A percentile compares a stretch with the other conserved stretches of the same genome.
Evolutionary conservation across 1,140 invertebrate species (phyloP).

Genomic region (Nasonia giraulti): DNA sequence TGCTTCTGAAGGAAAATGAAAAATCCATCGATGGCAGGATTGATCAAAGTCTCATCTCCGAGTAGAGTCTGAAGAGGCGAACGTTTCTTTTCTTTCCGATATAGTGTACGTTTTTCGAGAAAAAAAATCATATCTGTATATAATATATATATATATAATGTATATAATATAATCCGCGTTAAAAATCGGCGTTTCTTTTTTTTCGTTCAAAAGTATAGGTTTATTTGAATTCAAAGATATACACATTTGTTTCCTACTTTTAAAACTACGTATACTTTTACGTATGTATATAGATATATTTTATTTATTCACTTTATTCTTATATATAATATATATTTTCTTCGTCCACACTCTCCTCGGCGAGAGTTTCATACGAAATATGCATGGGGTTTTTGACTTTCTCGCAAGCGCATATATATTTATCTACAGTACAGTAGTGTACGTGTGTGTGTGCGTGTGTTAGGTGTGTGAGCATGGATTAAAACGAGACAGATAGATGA

Average conservation of each 20-base stretch:
- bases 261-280: slow-evolving; percentile 53
- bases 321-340: slow-evolving; percentile 53
- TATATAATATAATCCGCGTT: background rate
- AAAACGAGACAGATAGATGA: background rate
- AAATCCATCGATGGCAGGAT: slow-evolving; percentile 44
- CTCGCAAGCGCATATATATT: slow-evolving; percentile 39
- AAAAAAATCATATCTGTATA: slow-evolving; percentile 15
- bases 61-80: slow-evolving; percentile 43
- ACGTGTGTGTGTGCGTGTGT: background rate
- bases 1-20: slow-evolving; percentile 14
- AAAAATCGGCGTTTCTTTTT: slow-evolving; percentile 14
- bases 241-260: slow-evolving; percentile 45
- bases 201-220: slow-evolving; percentile 28
- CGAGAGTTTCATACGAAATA: slow-evolving; percentile 39
- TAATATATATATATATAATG: background rate
- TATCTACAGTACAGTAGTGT: slow-evolving; percentile 35
- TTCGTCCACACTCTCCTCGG: slow-evolving; percentile 51
- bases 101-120: background rate
- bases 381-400: slow-evolving; percentile 52
- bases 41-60: slow-evolving; percentile 49
- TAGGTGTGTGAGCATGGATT: background rate
- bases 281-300: slow-evolving; percentile 52
- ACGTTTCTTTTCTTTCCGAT: slow-evolving; percentile 1
- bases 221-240: slow-evolving; percentile 31
- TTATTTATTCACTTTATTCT: slow-evolving; percentile 51